These are phyloP conservation scores for Alectura lathami DNA, from an alignment of 2,113 vertebrate species.

Conservation along the genomic window DNA sequence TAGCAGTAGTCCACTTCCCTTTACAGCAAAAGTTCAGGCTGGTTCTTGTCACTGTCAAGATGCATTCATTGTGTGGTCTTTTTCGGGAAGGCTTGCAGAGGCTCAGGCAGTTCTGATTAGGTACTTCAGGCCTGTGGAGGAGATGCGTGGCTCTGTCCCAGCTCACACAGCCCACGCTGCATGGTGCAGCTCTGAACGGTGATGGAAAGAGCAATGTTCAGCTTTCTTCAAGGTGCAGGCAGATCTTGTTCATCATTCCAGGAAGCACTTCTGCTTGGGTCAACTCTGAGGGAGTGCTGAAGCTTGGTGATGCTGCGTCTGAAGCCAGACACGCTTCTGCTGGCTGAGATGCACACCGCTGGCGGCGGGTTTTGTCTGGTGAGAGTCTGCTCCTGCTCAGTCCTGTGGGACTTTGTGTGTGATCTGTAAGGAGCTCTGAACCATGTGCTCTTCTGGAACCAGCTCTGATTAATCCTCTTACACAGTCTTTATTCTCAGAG, in stretches of 20 bases:
- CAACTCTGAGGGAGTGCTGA: neutral
- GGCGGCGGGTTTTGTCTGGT: neutral
- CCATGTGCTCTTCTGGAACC: neutral
- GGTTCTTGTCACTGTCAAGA: neutral
- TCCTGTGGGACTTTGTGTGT: neutral
- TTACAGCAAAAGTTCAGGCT: neutral
- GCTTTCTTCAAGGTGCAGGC: neutral
- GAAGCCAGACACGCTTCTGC: neutral
- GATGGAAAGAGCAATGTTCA: neutral
- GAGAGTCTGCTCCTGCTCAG: neutral
- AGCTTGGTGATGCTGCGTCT: neutral
- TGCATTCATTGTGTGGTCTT: neutral
- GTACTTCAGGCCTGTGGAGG: neutral
- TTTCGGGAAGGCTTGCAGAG: neutral
- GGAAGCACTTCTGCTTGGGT: neutral
- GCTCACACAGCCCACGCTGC: rapidly evolving
- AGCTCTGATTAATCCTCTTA: conserved; percentile 44
- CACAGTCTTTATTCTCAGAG: neutral
- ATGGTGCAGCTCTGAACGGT: neutral
- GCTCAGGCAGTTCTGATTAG: rapidly evolving
- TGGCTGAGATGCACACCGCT: no score
- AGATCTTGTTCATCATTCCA: neutral
- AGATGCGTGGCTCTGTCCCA: rapidly evolving
- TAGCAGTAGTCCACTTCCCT: neutral
- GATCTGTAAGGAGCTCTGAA: neutral